phyloP scores from a whole-genome alignment of 2,888 invertebrate genomes.

The Neuroscelio doddi region DNA sequence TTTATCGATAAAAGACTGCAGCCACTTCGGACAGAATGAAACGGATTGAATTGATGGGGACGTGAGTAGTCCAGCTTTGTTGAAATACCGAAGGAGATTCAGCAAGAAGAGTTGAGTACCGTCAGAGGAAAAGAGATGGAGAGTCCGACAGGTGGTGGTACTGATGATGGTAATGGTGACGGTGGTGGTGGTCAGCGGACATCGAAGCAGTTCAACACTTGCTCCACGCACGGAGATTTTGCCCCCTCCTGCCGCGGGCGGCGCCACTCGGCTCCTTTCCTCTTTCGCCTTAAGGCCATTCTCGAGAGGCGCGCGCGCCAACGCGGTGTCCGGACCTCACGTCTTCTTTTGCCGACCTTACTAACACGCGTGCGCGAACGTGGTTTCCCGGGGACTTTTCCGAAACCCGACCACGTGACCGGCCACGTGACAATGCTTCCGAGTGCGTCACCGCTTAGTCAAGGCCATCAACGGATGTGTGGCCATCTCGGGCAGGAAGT shows the following conservation, averaged over 20 bases:
- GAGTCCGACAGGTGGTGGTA: slow-evolving; percentile 19
- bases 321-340: slow-evolving; percentile 65
- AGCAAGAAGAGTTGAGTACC: slow-evolving; percentile 1
- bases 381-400: slow-evolving; percentile 55
- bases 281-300: slow-evolving; percentile 75
- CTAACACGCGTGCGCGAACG: slow-evolving; percentile 54
- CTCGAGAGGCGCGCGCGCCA: slow-evolving; percentile 71
- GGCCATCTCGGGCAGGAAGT: slow-evolving; percentile 6
- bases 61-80: slow-evolving; percentile 42
- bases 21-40: slow-evolving; percentile 1
- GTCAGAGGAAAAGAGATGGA: slow-evolving; percentile 6
- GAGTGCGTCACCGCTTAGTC: slow-evolving; percentile 33
- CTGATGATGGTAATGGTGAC: slow-evolving; percentile 64
- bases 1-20: slow-evolving; percentile 1
- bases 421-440: slow-evolving; percentile 48
- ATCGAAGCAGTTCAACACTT: slow-evolving; percentile 59
- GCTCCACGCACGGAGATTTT: slow-evolving; percentile 52
- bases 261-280: slow-evolving; percentile 72
- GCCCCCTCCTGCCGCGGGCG: slow-evolving; percentile 69
- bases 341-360: slow-evolving; percentile 57
- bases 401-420: slow-evolving; percentile 47
- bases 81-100: slow-evolving; percentile 21
- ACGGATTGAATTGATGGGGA: slow-evolving; percentile 35
- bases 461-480: slow-evolving; percentile 28
- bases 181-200: slow-evolving; percentile 68